These are phyloP conservation scores for Coreius guichenoti DNA, from an alignment of 2,797 vertebrate species.

Conservation along the genomic window DNA sequence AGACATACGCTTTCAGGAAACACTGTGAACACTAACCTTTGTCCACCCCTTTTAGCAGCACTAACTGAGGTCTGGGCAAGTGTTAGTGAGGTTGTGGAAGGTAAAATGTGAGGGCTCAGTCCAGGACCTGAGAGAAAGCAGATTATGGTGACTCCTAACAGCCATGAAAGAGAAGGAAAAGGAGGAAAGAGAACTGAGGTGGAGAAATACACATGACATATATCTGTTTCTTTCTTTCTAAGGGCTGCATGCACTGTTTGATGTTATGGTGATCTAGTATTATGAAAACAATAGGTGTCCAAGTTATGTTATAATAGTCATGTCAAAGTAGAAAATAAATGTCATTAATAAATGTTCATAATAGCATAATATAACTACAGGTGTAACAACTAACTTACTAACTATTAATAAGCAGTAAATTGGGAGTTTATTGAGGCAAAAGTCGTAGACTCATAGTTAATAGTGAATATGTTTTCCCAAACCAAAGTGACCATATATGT, in stretches of 20 bases:
- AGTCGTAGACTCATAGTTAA: background rate
- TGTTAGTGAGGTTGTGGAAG: slow-evolving; percentile 15
- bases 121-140: slow-evolving; percentile 13
- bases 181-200: background rate
- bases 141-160: background rate
- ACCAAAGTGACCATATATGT: background rate
- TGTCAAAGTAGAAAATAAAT: background rate
- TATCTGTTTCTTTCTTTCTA: background rate
- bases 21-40: slow-evolving; percentile 4
- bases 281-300: background rate
- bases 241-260: background rate
- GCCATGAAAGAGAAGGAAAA: background rate
- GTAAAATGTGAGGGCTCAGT: background rate
- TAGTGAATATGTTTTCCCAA: background rate
- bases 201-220: background rate
- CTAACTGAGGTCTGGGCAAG: background rate
- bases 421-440: background rate
- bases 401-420: background rate
- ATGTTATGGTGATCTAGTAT: background rate
- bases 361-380: background rate
- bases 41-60: background rate
- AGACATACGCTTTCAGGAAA: background rate
- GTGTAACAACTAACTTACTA: background rate
- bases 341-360: no score
- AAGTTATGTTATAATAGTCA: background rate